Conservation (phyloP, 2,113 vertebrate genomes). For the Plectropomus leopardus region DNA sequence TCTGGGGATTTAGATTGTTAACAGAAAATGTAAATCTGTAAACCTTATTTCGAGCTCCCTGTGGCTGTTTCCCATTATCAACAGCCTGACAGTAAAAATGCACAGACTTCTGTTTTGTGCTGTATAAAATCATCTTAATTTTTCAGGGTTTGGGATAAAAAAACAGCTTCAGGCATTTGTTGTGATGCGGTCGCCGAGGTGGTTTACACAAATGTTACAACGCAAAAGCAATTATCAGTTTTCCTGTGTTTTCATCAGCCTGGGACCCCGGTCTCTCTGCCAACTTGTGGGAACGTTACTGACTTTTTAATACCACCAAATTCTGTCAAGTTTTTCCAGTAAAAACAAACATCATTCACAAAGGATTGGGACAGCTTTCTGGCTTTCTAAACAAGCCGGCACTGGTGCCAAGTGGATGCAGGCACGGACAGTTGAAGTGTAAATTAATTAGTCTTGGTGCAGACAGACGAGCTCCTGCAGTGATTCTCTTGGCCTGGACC, state of each 20-base stretch:
- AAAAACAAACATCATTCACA: constrained; percentile 1
- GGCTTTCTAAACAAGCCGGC: constrained; percentile 17
- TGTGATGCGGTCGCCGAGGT: constrained; percentile 3
- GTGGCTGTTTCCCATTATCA: constrained; percentile 21
- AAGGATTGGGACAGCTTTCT: neutral
- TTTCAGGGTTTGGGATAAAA: neutral
- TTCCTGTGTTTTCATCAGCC: constrained; percentile 2
- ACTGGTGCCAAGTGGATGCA: constrained; percentile 10
- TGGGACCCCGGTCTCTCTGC: neutral
- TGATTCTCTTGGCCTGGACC: constrained; percentile 44
- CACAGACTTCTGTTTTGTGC: constrained; percentile 24
- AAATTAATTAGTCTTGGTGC: constrained; percentile 58
- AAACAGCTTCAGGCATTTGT: constrained; percentile 34
- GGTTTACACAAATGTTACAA: neutral
- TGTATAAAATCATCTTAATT: constrained; percentile 23
- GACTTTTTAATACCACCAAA: neutral
- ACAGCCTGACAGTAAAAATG: constrained; percentile 15
- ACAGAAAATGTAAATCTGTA: constrained; percentile 11
- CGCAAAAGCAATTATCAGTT: constrained; percentile 41
- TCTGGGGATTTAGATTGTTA: neutral
- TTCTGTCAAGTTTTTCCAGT: neutral
- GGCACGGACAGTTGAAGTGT: constrained; percentile 44
- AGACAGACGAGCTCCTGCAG: constrained; percentile 52
- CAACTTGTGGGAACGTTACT: neutral
- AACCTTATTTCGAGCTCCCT: constrained; percentile 4